These are phyloP conservation scores for Lasiommata megera DNA, from an alignment of 2,888 invertebrate genomes.

Conservation along the genomic window DNA sequence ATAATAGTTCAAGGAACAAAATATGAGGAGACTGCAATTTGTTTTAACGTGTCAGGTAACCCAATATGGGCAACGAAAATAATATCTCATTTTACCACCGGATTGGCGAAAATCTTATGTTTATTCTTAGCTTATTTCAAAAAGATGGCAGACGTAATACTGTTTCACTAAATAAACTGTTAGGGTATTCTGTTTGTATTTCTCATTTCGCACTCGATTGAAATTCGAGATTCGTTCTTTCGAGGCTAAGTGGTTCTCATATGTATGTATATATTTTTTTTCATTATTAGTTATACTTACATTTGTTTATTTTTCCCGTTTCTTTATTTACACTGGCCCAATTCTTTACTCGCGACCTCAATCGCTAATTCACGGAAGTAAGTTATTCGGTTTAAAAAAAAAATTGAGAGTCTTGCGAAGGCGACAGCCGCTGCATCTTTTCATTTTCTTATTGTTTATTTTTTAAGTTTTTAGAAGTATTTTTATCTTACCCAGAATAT, in stretches of 20 bases:
- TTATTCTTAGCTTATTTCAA: conserved; percentile 6
- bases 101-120: background rate
- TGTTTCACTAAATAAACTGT: conserved; percentile 26
- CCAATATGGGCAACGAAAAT: conserved; percentile 7
- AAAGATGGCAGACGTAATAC: conserved; percentile 15
- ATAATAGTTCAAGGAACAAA: too few relatives aligned
- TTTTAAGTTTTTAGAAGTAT: background rate
- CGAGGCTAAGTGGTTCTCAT: conserved; percentile 35
- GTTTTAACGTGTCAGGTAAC: background rate
- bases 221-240: conserved; percentile 32
- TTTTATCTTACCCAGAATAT: background rate
- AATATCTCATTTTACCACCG: background rate
- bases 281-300: conserved; percentile 23
- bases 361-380: conserved; percentile 19
- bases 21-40: too few relatives aligned
- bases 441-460: background rate
- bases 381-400: conserved; percentile 11
- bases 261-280: conserved; percentile 28
- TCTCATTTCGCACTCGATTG: conserved; percentile 26
- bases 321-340: conserved; percentile 26
- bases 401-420: background rate
- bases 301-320: conserved; percentile 16
- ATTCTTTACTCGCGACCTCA: conserved; percentile 16
- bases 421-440: background rate
- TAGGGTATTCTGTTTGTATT: conserved; percentile 20